Conservation (phyloP, 2,888 invertebrate species). For the Ichneumoninae sp. region DNA sequence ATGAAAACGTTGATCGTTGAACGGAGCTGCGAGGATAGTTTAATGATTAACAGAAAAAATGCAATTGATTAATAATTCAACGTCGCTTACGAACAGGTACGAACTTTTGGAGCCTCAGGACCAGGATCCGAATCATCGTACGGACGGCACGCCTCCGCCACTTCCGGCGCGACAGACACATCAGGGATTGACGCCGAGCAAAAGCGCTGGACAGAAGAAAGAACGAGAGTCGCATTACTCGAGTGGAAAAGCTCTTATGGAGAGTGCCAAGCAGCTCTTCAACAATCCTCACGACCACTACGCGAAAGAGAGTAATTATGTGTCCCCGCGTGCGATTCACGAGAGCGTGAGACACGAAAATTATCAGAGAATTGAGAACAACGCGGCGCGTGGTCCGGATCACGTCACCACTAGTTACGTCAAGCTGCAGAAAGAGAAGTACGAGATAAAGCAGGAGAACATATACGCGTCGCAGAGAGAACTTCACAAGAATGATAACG, state of each 20-base stretch:
- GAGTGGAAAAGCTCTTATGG: conserved; percentile 72
- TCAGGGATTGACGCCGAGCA: conserved; percentile 76
- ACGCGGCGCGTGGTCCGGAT: conserved; percentile 79
- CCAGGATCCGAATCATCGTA: conserved; percentile 79
- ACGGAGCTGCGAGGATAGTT: conserved; percentile 60
- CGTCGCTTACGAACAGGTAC: conserved; percentile 80
- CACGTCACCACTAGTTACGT: conserved; percentile 78
- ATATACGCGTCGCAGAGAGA: conserved; percentile 80
- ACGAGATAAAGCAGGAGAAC: conserved; percentile 80
- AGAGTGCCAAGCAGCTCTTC: conserved; percentile 76
- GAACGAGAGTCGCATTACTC: conserved; percentile 80
- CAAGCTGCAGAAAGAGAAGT: conserved; percentile 82
- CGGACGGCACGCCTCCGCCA: conserved; percentile 86
- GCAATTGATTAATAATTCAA: conserved; percentile 56
- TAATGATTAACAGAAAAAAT: conserved; percentile 18
- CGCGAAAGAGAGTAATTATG: conserved; percentile 80
- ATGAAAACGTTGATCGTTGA: conserved; percentile 67
- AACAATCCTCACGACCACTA: conserved; percentile 76
- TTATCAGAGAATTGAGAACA: conserved; percentile 83
- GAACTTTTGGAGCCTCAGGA: conserved; percentile 85
- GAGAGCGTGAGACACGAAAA: conserved; percentile 78
- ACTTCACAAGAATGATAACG: conserved; percentile 73
- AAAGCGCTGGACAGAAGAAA: conserved; percentile 75
- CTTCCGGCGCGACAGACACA: conserved; percentile 85
- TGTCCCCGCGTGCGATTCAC: conserved; percentile 78